These are phyloP conservation scores for Lerema accius DNA, from an alignment of 1,140 invertebrate species.

Conservation along the genomic window DNA sequence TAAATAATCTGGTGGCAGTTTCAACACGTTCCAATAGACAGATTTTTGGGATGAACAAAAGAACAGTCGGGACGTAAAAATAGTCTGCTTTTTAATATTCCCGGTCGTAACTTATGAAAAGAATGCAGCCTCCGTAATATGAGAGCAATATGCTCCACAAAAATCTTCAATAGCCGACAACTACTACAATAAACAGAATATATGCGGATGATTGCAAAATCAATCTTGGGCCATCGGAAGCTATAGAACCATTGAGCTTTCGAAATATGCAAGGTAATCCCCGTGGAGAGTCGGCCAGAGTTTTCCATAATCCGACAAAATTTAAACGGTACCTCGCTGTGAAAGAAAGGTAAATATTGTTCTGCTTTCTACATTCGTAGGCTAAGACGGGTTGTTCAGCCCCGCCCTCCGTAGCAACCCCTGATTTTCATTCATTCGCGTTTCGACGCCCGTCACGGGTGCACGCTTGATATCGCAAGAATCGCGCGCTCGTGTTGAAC, in stretches of 20 bases:
- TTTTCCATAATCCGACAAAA: constrained; percentile 47
- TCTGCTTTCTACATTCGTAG: constrained; percentile 34
- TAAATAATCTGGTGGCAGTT: no score
- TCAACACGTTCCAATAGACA: no score
- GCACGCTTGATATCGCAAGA: constrained; percentile 21
- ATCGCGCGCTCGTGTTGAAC: constrained; percentile 40
- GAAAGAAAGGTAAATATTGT: not conserved
- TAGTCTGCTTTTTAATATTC: constrained; percentile 1
- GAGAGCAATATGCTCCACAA: constrained; percentile 7
- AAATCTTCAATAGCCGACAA: constrained; percentile 24
- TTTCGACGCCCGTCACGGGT: constrained; percentile 41
- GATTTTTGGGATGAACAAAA: no score
- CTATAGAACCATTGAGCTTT: constrained; percentile 32
- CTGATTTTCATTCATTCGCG: constrained; percentile 62
- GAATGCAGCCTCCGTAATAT: constrained; percentile 9
- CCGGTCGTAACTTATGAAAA: constrained; percentile 1
- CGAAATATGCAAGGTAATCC: constrained; percentile 43
- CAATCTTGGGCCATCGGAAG: constrained; percentile 20
- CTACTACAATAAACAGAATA: constrained; percentile 37
- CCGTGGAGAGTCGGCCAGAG: constrained; percentile 42
- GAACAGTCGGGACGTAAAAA: no score
- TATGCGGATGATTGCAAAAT: constrained; percentile 38
- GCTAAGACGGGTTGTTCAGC: constrained; percentile 40
- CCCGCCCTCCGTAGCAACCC: constrained; percentile 60
- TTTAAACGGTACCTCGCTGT: constrained; percentile 27